A percentile compares a stretch with the other conserved stretches of the same genome.
Conservation (phyloP, 1,140 invertebrate species). For the Adelges cooleyi region DNA sequence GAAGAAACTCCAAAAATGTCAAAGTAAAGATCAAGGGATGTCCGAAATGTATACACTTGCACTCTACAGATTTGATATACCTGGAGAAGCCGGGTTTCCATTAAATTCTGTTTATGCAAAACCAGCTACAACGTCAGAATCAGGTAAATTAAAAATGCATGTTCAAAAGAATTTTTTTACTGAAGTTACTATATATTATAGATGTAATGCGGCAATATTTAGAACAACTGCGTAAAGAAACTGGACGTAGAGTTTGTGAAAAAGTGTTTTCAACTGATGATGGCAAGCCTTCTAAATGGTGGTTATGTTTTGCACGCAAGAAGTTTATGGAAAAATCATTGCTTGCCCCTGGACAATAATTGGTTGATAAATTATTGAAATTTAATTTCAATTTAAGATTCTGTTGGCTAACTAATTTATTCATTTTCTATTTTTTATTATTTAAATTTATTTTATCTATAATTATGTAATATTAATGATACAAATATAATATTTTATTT, state of each 20-base stretch:
- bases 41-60: slow-evolving; percentile 96
- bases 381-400: too few species aligned
- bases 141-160: slow-evolving; percentile 44
- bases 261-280: slow-evolving; percentile 81
- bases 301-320: slow-evolving; percentile 97
- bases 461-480: slow-evolving; percentile 4
- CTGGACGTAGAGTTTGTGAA: slow-evolving; percentile 77
- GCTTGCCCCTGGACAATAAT: slow-evolving; percentile 60
- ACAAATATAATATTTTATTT: neutral
- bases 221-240: slow-evolving; percentile 89
- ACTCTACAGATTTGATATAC: slow-evolving; percentile 91
- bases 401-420: too few species aligned
- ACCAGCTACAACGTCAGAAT: slow-evolving; percentile 63
- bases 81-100: slow-evolving; percentile 92
- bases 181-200: slow-evolving; percentile 39
- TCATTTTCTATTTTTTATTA: slow-evolving; percentile 6
- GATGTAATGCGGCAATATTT: slow-evolving; percentile 88
- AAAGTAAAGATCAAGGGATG: slow-evolving; percentile 73
- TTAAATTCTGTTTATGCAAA: slow-evolving; percentile 93
- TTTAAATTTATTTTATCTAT: neutral
- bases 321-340: slow-evolving; percentile 99
- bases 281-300: slow-evolving; percentile 97
- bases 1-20: slow-evolving; percentile 85
- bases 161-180: too few species aligned
- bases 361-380: neutral